Conservation (phyloP, 1,140 invertebrate genomes). For the Drosophila malerkotliana region DNA sequence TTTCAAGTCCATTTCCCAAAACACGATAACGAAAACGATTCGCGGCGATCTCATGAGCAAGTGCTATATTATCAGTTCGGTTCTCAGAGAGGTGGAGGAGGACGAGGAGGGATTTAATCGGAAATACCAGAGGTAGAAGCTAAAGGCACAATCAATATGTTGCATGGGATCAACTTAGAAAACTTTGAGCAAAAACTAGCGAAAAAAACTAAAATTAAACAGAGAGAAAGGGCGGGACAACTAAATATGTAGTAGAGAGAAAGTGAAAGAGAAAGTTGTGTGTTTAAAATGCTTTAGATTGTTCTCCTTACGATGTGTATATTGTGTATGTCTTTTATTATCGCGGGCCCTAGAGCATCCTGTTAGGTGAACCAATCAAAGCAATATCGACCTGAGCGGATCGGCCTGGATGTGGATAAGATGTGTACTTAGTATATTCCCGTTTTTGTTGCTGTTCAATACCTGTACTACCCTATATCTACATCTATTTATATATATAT, state of each 20-base stretch:
- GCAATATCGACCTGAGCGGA: slow-evolving; percentile 54
- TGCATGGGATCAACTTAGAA: slow-evolving; percentile 81
- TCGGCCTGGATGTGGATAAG: slow-evolving; percentile 44
- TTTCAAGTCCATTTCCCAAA: slow-evolving; percentile 14
- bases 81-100: slow-evolving; percentile 44
- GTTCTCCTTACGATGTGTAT: slow-evolving; percentile 4
- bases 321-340: slow-evolving; percentile 26
- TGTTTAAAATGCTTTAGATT: slow-evolving; percentile 29
- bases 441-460: slow-evolving; percentile 50
- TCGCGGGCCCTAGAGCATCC: slow-evolving; percentile 29
- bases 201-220: slow-evolving; percentile 47
- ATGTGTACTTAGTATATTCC: slow-evolving; percentile 71
- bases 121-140: slow-evolving; percentile 33
- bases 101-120: slow-evolving; percentile 11
- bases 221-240: slow-evolving; percentile 10
- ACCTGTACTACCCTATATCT: slow-evolving; percentile 46
- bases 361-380: slow-evolving; percentile 53
- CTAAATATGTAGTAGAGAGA: not conserved
- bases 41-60: slow-evolving; percentile 28
- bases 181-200: slow-evolving; percentile 58
- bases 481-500: slow-evolving; percentile 4
- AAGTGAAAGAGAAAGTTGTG: slow-evolving; percentile 14
- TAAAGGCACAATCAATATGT: slow-evolving; percentile 80
- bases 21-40: not conserved
- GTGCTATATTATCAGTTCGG: slow-evolving; percentile 27